phyloP scores from a whole-genome alignment of 2,113 vertebrate species.

The Apteryx mantelli region DNA sequence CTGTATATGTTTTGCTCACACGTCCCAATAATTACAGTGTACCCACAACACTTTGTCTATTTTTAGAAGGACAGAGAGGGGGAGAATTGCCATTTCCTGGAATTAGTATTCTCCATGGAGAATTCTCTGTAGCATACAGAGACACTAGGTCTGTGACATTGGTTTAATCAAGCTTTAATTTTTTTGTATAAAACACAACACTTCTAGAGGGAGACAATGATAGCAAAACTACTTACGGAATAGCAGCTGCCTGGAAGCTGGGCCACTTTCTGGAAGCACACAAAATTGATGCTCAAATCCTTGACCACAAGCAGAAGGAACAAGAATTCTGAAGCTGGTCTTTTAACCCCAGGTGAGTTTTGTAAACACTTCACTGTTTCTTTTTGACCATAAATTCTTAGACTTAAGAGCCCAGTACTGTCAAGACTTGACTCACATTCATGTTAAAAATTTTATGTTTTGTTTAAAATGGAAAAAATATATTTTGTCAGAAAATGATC shows the following conservation, averaged over 20 bases:
- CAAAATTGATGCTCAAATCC: neutral
- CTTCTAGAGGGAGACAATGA: neutral
- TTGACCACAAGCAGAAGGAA: neutral
- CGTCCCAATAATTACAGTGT: neutral
- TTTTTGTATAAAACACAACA: neutral
- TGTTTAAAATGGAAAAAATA: neutral
- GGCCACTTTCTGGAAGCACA: fast-evolving
- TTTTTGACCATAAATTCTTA: neutral
- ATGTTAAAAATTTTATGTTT: fast-evolving
- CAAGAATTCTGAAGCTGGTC: neutral
- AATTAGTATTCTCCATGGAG: neutral
- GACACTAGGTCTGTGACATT: neutral
- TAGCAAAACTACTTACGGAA: neutral
- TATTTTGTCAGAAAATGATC: neutral
- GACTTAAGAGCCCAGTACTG: neutral
- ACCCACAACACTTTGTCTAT: neutral
- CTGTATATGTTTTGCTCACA: neutral
- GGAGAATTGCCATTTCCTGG: neutral
- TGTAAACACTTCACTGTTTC: neutral
- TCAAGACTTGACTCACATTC: neutral
- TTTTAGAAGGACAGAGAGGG: neutral
- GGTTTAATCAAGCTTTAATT: neutral
- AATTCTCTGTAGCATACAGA: neutral
- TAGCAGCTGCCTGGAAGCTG: neutral
- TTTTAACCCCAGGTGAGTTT: neutral